A percentile compares a stretch with the other conserved stretches of the same genome.
These are phyloP conservation scores for Anoura caudifer DNA, from an alignment of 2,113 vertebrate genomes.

Conservation along the genomic window DNA sequence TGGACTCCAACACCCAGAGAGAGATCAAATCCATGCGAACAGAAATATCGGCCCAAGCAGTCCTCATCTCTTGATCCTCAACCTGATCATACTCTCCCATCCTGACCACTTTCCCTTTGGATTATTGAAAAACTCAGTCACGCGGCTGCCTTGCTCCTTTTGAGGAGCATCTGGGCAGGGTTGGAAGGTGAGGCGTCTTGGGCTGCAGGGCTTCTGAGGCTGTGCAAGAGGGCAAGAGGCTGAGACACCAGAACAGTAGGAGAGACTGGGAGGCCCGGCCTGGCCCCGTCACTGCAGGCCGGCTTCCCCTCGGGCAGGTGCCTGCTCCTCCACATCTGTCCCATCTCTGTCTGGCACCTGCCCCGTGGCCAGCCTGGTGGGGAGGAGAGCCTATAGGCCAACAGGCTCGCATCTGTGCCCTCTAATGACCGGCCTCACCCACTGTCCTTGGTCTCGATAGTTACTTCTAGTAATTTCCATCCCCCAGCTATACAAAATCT, in stretches of 20 bases:
- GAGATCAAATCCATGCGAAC: background rate
- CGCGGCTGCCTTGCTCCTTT: background rate
- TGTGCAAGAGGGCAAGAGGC: background rate
- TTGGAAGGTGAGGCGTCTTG: background rate
- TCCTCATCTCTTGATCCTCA: background rate
- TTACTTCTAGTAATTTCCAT: background rate
- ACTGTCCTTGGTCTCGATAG: background rate
- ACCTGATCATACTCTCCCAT: background rate
- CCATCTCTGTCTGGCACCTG: background rate
- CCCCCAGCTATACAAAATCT: background rate
- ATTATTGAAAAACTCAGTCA: background rate
- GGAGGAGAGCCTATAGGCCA: background rate
- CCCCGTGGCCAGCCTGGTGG: background rate
- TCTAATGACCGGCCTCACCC: background rate
- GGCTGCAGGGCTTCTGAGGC: background rate
- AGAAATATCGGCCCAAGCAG: background rate
- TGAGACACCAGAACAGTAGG: background rate
- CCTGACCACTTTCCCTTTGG: background rate
- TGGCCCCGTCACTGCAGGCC: fast-evolving
- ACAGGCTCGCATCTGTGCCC: background rate
- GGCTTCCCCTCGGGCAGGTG: background rate
- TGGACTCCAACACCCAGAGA: background rate
- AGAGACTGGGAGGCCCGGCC: background rate
- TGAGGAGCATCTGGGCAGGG: background rate
- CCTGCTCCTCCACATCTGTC: background rate